Conservation (phyloP, 1,140 invertebrate genomes). For the Heliconius congener region DNA sequence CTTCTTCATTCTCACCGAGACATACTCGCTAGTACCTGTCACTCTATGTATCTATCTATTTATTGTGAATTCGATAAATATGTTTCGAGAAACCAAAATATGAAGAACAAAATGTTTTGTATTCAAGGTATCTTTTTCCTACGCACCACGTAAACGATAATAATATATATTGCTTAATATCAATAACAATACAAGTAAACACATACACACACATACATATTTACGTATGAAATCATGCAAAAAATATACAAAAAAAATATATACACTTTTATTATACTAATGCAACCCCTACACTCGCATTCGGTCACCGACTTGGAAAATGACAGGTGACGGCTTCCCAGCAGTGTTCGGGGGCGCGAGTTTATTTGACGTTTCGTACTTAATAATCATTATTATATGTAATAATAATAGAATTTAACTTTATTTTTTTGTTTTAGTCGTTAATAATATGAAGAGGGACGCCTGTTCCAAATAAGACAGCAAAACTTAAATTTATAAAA, state of each 20-base stretch:
- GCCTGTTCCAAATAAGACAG: not conserved
- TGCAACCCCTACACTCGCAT: not conserved
- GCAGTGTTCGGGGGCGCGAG: not conserved
- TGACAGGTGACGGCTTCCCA: conserved; percentile 11
- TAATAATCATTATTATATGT: not conserved
- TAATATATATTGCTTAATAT: too few species aligned
- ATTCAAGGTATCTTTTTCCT: too few species aligned
- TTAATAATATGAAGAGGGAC: not conserved
- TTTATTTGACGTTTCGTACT: conserved; percentile 6
- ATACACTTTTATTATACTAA: not conserved
- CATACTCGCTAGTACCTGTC: too few species aligned
- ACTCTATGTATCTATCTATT: too few species aligned
- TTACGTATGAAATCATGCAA: not conserved
- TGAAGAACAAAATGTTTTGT: too few species aligned
- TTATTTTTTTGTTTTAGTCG: not conserved
- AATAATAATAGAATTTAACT: not conserved
- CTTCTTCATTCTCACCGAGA: too few species aligned
- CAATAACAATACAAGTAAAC: not conserved
- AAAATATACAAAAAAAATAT: not conserved
- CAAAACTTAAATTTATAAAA: too few species aligned
- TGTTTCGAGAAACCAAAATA: too few species aligned
- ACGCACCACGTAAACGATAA: too few species aligned
- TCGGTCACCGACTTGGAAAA: conserved; percentile 8
- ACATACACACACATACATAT: not conserved
- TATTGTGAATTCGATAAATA: too few species aligned